Percentiles rank a stretch among this genome's conserved stretches.
Evolutionary conservation across 2,113 vertebrate genomes (phyloP).

Genomic region (Bos indicus): DNA sequence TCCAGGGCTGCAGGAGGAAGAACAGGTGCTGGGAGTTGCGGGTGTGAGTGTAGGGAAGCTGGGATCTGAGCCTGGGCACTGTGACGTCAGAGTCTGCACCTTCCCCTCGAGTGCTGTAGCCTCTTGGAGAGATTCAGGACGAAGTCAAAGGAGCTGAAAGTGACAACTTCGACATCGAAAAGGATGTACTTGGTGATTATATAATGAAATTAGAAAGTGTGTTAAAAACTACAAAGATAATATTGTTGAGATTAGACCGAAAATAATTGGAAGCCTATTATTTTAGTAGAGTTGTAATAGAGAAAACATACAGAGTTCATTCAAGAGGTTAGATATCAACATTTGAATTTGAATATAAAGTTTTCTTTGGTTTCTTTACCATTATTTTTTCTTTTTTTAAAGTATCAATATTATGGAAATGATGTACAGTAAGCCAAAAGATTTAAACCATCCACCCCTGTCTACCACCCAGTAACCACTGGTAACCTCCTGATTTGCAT

Average conservation of each 20-base stretch:
- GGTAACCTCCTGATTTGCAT: background rate
- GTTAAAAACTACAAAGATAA: background rate
- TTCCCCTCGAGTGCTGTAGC: fast-evolving
- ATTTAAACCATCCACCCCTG: background rate
- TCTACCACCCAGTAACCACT: background rate
- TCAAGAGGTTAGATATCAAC: background rate
- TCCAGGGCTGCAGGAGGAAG: background rate
- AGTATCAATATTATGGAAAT: background rate
- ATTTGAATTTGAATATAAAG: background rate
- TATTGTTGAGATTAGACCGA: background rate
- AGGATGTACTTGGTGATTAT: background rate
- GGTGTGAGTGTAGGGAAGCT: background rate
- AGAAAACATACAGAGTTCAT: background rate
- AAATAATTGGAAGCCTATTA: background rate
- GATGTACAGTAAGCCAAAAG: background rate
- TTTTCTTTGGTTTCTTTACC: background rate
- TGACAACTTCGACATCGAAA: background rate
- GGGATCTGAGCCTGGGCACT: background rate
- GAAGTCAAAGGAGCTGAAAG: background rate
- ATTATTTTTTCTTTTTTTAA: background rate
- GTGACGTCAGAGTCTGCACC: background rate
- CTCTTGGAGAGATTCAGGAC: background rate
- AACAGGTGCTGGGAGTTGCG: background rate
- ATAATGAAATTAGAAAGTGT: background rate
- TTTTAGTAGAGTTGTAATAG: background rate